Evolutionary conservation across 2,888 invertebrate genomes (phyloP), one percentile per base, ranked within the genome.

Genomic region (Dendrolimus houi): DNA sequence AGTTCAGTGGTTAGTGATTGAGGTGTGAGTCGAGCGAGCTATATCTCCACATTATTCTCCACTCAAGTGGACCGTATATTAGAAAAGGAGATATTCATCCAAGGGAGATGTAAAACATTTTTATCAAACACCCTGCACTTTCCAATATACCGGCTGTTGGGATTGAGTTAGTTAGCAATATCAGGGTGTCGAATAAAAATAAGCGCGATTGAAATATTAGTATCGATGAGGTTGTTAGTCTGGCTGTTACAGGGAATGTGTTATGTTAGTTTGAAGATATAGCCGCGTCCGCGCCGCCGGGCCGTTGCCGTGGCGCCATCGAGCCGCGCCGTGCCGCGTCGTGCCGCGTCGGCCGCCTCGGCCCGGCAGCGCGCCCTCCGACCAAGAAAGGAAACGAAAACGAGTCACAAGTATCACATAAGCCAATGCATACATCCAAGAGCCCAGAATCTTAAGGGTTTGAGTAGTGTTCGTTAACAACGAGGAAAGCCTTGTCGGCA

Each of bases 401-500:
- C 87, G 86, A 89, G 85, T 89, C 88, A 89, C 89, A 88, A 47
- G 84, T 89, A 47, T 90, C 87, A 90, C 89, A 90, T 86, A 90
- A 89, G 89, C 89, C 89, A 90, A 89, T 89, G 89, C 89, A 89
- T 83, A 89, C 88, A 90, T 89, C 89, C 90, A 90, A 89, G 88
- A 90, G 90, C 89, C 89, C 89, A 89, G 89, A 90, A 90, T 89
- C 80, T 89, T 87, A 89, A 89, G 90, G 89, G 90, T 89, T 90
- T 89, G 86, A 84, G 81, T 87, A 84, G 87, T 85, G 86, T 81
- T 85, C 83, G 86, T 83, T 77, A 84, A 85, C 79, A 85, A 87
- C 85, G 87, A 84, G 85, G 85, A 87, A 88, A 87, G 87, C 87
- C 88, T 82, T 80, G 85, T 79, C 83, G 87, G 87, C 87, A 87